A percentile compares a stretch with the other conserved stretches of the same genome.
These are phyloP conservation scores for Eudyptes chrysolophus DNA, from an alignment of 2,113 vertebrate species.

Conservation along the genomic window DNA sequence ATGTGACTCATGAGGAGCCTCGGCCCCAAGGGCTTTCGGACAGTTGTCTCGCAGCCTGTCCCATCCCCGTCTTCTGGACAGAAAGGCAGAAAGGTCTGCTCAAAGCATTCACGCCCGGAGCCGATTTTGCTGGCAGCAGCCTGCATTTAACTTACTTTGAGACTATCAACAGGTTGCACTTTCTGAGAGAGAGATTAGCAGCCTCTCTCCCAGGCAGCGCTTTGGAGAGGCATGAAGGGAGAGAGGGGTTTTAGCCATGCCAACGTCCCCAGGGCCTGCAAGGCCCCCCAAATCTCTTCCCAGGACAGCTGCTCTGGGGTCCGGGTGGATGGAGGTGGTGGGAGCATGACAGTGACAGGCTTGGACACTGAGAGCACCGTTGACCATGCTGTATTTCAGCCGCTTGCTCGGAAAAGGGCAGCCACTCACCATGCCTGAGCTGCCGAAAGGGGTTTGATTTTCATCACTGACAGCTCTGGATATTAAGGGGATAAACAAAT, in stretches of 20 bases:
- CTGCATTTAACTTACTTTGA: neutral
- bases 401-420: neutral
- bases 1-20: neutral
- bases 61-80: accelerated
- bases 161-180: neutral
- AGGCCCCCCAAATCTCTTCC: neutral
- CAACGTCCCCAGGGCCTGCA: neutral
- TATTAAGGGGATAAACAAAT: constrained; percentile 30
- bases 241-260: neutral
- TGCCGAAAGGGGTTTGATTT: constrained; percentile 8
- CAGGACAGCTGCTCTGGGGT: neutral
- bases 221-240: neutral
- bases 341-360: neutral
- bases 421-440: neutral
- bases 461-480: constrained; percentile 13
- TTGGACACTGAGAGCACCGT: neutral
- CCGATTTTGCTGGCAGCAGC: neutral
- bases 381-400: neutral
- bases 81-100: neutral
- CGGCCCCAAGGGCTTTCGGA: neutral
- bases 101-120: neutral
- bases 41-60: neutral
- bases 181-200: neutral
- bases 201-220: neutral
- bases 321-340: accelerated